Conservation (phyloP, 1,140 invertebrate genomes). For the Brachionus asplanchnoidis region DNA sequence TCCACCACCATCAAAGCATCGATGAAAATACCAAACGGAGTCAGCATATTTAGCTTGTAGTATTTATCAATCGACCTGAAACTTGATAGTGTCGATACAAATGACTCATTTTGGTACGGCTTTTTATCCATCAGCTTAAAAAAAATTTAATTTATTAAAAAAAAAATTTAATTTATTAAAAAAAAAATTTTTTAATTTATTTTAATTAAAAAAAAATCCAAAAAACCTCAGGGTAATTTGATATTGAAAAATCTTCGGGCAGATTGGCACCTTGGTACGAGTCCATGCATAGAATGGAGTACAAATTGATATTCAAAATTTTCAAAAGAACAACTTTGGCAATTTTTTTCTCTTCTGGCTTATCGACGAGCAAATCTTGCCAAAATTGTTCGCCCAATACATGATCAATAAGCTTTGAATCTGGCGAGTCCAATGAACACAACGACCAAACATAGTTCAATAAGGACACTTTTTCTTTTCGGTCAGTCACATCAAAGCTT, state of each 20-base stretch:
- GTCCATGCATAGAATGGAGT: slow-evolving; percentile 2
- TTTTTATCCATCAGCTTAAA: neutral
- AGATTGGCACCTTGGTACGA: neutral
- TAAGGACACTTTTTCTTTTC: neutral
- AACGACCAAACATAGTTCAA: slow-evolving; percentile 16
- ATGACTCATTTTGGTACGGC: neutral
- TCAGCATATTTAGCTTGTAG: slow-evolving; percentile 13
- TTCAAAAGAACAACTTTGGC: neutral
- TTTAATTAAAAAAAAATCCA: neutral
- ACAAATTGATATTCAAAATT: slow-evolving; percentile 30
- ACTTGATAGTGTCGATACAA: slow-evolving; percentile 27
- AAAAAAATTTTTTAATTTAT: neutral
- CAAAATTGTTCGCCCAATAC: neutral
- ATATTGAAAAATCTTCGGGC: neutral
- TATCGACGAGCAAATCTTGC: neutral
- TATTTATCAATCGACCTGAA: slow-evolving; percentile 33
- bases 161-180: neutral
- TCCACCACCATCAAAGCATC: slow-evolving; percentile 38
- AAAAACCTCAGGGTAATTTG: neutral
- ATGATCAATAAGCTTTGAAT: neutral
- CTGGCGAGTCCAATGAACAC: neutral
- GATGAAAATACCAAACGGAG: slow-evolving; percentile 26
- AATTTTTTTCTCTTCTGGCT: neutral
- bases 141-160: neutral
- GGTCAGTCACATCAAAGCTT: neutral